Percentiles rank a stretch among this genome's conserved stretches.
Conservation (phyloP, 92 coral and sea anemone genomes). For the Porites rus region DNA sequence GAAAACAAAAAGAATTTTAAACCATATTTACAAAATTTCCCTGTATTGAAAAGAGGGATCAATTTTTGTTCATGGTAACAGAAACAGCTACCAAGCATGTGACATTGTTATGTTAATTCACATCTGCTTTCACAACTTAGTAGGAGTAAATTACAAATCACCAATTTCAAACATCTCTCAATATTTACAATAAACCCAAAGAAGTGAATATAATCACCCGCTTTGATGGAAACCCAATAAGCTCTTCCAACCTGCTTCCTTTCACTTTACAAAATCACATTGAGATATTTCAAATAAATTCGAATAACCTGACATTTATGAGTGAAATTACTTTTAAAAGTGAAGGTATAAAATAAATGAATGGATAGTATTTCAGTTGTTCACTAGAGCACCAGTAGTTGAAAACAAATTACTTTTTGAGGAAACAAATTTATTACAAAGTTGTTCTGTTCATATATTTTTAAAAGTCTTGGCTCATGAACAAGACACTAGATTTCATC, state of each 20-base stretch:
- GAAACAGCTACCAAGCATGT: slow-evolving; percentile 55
- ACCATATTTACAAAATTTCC: slow-evolving; percentile 7
- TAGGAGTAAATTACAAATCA: slow-evolving; percentile 92
- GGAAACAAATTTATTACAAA: slow-evolving; percentile 8
- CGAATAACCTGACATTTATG: background rate
- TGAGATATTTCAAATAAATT: background rate
- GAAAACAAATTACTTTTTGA: slow-evolving; percentile 16
- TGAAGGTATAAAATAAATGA: background rate
- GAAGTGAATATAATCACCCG: slow-evolving; percentile 74
- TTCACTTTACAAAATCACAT: background rate
- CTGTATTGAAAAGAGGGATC: background rate
- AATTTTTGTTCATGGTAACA: slow-evolving; percentile 24
- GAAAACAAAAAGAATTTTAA: background rate
- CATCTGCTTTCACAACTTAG: slow-evolving; percentile 77
- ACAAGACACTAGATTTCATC: slow-evolving; percentile 10
- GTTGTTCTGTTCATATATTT: background rate
- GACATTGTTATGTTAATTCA: slow-evolving; percentile 82
- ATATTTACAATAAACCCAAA: slow-evolving; percentile 81
- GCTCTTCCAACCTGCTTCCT: slow-evolving; percentile 3
- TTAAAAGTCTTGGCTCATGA: background rate
- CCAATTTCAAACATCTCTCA: slow-evolving; percentile 80
- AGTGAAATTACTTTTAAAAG: background rate
- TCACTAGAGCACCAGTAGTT: background rate
- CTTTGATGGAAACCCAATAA: slow-evolving; percentile 38
- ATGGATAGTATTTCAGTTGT: background rate